phyloP scores from a whole-genome alignment of 2,797 vertebrate species.

The Melanotaenia parkinsoni region DNA sequence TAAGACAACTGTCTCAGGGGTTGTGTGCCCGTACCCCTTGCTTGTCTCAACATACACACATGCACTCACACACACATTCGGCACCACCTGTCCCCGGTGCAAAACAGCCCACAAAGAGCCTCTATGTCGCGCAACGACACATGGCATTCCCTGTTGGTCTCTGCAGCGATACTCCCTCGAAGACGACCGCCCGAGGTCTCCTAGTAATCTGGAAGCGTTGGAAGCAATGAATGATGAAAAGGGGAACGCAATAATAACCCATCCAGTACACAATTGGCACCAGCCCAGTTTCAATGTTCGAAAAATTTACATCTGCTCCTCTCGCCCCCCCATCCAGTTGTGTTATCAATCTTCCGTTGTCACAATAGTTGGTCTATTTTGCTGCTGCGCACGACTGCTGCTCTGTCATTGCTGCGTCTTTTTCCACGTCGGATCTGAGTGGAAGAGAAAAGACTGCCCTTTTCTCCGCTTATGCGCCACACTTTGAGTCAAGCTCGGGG shows the following conservation, averaged over 20 bases:
- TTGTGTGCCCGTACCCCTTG: constrained; percentile 66
- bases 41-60: constrained; percentile 48
- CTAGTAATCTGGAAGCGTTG: constrained; percentile 63
- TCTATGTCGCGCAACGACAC: constrained; percentile 82
- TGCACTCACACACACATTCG: constrained; percentile 46
- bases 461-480: constrained; percentile 49
- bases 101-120: constrained; percentile 79
- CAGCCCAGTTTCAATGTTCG: constrained; percentile 64
- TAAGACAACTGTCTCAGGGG: constrained; percentile 83
- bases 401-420: constrained; percentile 76
- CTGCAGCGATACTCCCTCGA: constrained; percentile 63
- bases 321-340: constrained; percentile 64
- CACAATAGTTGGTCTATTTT: constrained; percentile 76
- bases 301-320: constrained; percentile 71
- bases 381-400: constrained; percentile 73
- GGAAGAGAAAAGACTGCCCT: constrained; percentile 51
- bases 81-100: constrained; percentile 84
- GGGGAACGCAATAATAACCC: constrained; percentile 48
- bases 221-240: constrained; percentile 51
- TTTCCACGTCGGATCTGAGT: constrained; percentile 50
- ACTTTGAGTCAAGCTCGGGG: constrained; percentile 44
- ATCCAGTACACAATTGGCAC: constrained; percentile 56
- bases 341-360: constrained; percentile 63
- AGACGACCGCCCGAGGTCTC: constrained; percentile 72
- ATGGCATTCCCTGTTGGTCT: constrained; percentile 78